Evolutionary conservation across 1,140 invertebrate species (phyloP), one percentile per base, ranked within the genome.

Genomic region (Neoseiulus cucumeris): DNA sequence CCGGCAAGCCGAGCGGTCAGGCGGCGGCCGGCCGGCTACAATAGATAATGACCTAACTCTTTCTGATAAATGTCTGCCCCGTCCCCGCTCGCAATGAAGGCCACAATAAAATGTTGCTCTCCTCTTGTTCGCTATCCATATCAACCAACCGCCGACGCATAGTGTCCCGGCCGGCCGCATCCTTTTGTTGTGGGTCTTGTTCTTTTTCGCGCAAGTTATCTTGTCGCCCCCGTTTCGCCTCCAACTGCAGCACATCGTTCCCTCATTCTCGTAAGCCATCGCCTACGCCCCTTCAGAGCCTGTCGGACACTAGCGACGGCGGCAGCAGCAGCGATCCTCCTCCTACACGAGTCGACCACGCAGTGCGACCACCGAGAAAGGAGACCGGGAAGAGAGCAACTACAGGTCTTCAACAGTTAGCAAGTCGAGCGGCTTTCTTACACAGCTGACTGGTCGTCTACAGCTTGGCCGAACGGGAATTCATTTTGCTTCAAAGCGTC

Each of bases 401-500:
- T 33, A 59, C 51, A 59, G 51, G 51, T 59, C 51, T 59, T 59
- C 51, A 59, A 59, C 51, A 59, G 51, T 59, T 59, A 59, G 51
- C 22, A 9, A 47, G 45, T 14, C 28, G 45, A 5, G 14, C 28
- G 28, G 45, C 28, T 22, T 14, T 7, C 28, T 22, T 47, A 47
- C 28, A 6, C 28, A 14, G 18, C 18, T 47, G 4, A 22, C 4
- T 47, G 14, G 18, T 22, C 28, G 28, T 25, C 25, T 59, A 59
- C 22, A 2, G 17, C 51, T 6, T 14, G 33, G 22, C 18, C 20
- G 20, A 18, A 25, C 45, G 28, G 45, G 45, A 18, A 47, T 7
- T 47, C 18, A 4, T 25, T 7, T 4, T 20, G 45, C 28, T 47
- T 18, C 4, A 20, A 18, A 47, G 45, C 45, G 45, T 44, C 45